Base-by-base conservation (phyloP, 2,888 invertebrate species). In the Tetragnatha montana region DNA sequence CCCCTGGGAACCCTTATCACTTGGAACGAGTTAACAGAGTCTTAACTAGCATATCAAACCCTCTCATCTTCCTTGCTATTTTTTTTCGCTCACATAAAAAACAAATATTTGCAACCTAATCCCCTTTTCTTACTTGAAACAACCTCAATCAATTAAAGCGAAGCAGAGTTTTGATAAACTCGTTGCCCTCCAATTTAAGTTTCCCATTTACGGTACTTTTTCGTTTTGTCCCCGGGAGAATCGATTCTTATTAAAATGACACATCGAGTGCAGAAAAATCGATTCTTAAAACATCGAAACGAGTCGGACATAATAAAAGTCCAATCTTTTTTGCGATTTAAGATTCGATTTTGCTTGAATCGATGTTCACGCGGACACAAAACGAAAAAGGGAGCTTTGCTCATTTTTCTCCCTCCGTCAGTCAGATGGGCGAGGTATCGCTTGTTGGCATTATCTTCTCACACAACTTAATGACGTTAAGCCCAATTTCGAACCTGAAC, bases 401-500 rank as follows among this genome's bases (percentile, higher is more conserved):
- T 19, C 50, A 50, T 50, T 50, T 50, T 76, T 50, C 50, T 50
- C 50, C 76, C 50, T 50, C n/a, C 49, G 60, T 60, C 60, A 12
- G 60, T 10, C 60, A 10, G 60, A 60, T 60, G 4, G 60, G 4
- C 60, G 60, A 6, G 8, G 60, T 60, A 12, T 60, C 60, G 17
- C 60, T 60, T 60, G 60, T 60, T 60, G 12, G 60, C 60, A 60
- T 60, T 76, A n/a, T 76, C 50, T 50, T 50, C 50, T 17, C 49
- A 50, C 49, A 50, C 50, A 19, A 50, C 50, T 19, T 76, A 76
- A 76, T 76, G 76, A 50, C 14, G 12, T 12, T 19, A 50, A 50
- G 50, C 19, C 21, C 19, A 50, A 76, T 73, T 71, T 12, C 21
- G 71, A 81, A 49, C 71, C 81, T 71, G 81, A 81, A 49, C 49